phyloP scores from a whole-genome alignment of 2,888 invertebrate species.

The Dilophus febrilis region DNA sequence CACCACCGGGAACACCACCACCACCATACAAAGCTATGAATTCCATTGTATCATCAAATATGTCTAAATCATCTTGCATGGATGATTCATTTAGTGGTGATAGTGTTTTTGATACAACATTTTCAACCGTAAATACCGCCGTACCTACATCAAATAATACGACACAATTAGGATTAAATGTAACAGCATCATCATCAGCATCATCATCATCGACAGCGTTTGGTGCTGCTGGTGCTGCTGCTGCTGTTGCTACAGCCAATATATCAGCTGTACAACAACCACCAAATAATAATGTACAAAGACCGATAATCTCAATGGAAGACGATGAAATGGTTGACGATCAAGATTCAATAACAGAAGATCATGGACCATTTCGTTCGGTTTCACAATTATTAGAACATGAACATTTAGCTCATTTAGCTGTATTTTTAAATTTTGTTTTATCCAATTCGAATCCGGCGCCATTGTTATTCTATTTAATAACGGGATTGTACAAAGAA shows the following conservation, averaged over 20 bases:
- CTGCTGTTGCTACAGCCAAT: conserved; percentile 12
- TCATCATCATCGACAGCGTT: conserved; percentile 1
- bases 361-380: conserved; percentile 79
- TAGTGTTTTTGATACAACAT: background rate
- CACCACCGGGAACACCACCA: conserved; percentile 76
- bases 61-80: too few species aligned
- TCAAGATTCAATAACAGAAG: conserved; percentile 55
- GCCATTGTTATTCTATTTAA: conserved; percentile 51
- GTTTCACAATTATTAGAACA: conserved; percentile 66
- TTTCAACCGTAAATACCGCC: background rate
- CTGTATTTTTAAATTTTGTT: conserved; percentile 87
- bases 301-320: conserved; percentile 87
- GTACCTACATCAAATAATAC: background rate
- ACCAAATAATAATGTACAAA: conserved; percentile 35
- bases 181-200: background rate
- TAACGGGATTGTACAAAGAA: conserved; percentile 79
- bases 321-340: conserved; percentile 85
- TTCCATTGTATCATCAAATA: background rate
- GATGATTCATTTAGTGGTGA: background rate
- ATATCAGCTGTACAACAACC: conserved; percentile 25
- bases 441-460: conserved; percentile 69
- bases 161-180: background rate
- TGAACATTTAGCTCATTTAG: conserved; percentile 63
- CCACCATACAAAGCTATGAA: conserved; percentile 52
- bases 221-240: background rate